phyloP scores from a whole-genome alignment of 2,797 vertebrate genomes.

The Chrosomus eos region DNA sequence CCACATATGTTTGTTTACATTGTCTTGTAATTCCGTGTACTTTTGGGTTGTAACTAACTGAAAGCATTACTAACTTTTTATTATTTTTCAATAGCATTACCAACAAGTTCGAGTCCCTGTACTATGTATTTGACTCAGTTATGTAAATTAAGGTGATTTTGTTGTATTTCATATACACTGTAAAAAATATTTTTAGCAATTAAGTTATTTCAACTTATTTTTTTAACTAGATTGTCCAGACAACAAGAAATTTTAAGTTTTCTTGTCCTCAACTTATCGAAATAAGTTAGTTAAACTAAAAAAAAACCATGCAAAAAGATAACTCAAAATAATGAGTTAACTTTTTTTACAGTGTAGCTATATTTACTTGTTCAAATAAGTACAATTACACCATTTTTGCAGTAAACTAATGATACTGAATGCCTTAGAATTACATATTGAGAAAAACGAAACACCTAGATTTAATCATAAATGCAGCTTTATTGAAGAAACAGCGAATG shows the following conservation, averaged over 20 bases:
- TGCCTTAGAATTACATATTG: background rate
- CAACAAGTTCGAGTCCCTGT: background rate
- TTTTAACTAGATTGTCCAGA: no score
- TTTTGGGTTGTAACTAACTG: background rate
- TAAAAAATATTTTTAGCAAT: no score
- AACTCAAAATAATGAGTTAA: no score
- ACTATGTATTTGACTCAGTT: background rate
- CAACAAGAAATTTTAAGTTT: no score
- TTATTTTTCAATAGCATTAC: no score
- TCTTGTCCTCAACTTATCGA: no score
- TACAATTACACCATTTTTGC: background rate
- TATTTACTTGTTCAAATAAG: background rate
- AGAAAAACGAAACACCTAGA: background rate
- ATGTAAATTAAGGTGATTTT: background rate
- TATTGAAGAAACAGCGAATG: slow-evolving; percentile 31
- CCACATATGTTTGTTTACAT: background rate
- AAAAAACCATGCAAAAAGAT: no score
- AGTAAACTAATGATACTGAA: background rate
- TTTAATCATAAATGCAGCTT: slow-evolving; percentile 45
- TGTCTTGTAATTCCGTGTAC: background rate
- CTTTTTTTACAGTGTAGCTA: no score
- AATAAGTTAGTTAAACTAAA: no score
- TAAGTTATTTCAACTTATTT: no score
- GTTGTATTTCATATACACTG: background rate
- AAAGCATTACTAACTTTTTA: no score